These are phyloP conservation scores for Meloidogyne chitwoodi DNA, from an alignment of 1,140 invertebrate genomes.

Conservation along the genomic window DNA sequence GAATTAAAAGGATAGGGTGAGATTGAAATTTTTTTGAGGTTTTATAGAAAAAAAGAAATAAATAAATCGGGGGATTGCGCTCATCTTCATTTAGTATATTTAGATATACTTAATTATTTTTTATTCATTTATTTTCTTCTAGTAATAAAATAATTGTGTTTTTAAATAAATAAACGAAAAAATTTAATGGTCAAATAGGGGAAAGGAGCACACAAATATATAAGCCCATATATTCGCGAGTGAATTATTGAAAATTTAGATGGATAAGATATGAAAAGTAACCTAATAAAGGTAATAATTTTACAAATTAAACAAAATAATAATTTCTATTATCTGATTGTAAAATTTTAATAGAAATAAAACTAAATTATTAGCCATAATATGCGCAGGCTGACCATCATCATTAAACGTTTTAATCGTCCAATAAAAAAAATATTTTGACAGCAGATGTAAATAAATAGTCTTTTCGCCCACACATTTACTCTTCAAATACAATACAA, in stretches of 20 bases:
- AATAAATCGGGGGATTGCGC: neutral
- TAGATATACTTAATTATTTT: neutral
- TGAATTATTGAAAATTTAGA: too few relatives aligned
- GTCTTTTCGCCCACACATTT: neutral
- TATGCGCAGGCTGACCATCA: neutral
- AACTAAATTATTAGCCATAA: too few relatives aligned
- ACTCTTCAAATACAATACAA: neutral
- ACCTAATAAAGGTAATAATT: too few relatives aligned
- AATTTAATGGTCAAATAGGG: neutral
- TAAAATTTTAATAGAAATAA: too few relatives aligned
- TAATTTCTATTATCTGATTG: too few relatives aligned
- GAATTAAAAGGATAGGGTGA: neutral
- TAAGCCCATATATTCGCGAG: too few relatives aligned
- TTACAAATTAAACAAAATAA: too few relatives aligned
- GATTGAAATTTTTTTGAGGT: neutral
- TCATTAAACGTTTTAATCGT: neutral
- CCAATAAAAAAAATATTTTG: neutral
- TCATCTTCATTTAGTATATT: neutral
- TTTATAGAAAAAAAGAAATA: neutral
- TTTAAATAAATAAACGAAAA: slow-evolving; percentile 4
- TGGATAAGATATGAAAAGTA: too few relatives aligned
- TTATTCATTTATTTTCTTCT: neutral
- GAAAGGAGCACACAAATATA: too few relatives aligned
- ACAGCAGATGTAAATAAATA: neutral
- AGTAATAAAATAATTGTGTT: neutral